phyloP scores from a whole-genome alignment of 1,140 invertebrate species.

The Atta texana region DNA sequence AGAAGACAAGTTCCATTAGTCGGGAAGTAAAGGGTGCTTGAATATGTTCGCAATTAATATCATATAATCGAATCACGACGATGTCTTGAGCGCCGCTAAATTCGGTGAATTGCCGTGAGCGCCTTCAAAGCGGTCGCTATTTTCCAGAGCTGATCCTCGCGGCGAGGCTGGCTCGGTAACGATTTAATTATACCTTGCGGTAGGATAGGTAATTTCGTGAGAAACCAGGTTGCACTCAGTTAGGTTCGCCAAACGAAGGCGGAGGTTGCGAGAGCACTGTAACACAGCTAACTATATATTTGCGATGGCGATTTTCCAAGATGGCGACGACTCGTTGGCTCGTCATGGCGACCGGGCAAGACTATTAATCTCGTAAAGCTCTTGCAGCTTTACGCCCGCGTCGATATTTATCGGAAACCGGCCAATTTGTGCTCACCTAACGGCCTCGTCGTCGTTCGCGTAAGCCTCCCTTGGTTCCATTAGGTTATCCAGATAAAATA shows the following conservation, averaged over 20 bases:
- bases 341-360: neutral
- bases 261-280: neutral
- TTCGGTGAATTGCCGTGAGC: constrained; percentile 43
- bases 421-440: constrained; percentile 57
- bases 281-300: neutral
- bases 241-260: neutral
- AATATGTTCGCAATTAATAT: constrained; percentile 57
- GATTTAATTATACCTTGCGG: constrained; percentile 50
- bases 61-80: constrained; percentile 48
- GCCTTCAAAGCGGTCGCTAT: constrained; percentile 44
- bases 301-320: neutral
- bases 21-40: constrained; percentile 26
- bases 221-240: constrained; percentile 21
- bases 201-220: constrained; percentile 39
- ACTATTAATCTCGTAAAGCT: constrained; percentile 59
- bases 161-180: constrained; percentile 47
- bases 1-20: constrained; percentile 45
- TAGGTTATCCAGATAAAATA: constrained; percentile 47
- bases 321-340: constrained; percentile 19
- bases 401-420: constrained; percentile 59
- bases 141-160: constrained; percentile 48
- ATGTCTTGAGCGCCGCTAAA: constrained; percentile 43
- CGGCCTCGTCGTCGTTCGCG: constrained; percentile 37
- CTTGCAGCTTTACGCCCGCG: constrained; percentile 38
- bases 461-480: constrained; percentile 29